Evolutionary conservation across 2,113 vertebrate genomes (phyloP), one percentile per base, ranked within the genome.

Genomic region (Clinocottus analis): DNA sequence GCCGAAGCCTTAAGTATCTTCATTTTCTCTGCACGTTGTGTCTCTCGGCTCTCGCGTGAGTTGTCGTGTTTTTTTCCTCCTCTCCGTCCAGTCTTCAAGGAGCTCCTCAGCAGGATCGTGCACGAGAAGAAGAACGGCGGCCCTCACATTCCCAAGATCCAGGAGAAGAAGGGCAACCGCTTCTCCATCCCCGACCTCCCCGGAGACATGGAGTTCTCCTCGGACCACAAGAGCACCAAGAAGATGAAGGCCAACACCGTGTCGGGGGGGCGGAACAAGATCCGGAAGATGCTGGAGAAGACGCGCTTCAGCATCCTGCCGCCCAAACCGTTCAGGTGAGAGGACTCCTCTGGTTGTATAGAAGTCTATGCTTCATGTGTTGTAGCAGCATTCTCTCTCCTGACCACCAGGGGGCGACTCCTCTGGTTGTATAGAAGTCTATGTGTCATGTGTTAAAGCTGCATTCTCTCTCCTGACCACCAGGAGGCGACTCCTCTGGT

Each of bases 171-270:
- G 84, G 96, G 93, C 87, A 98, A 98, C 84, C 97, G 98, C 72
- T 97, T 97, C n/a, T 99, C 98, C 79, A 98, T 99, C 90, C 95
- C 97, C 0, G 97, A 99, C 92, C 96, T 99, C 77, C 96, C 98
- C 13, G 97, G 96, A 75, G 97, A 99, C 87, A 94, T 97, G 85
- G 97, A 99, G 87, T 97, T 97, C 80, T 90, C 97, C 49, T 95
- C 95, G 0, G 97, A 98, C 84, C 96, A 96, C 72, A 98, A 98
- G 90, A 95, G 93, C 87, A 96, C 95, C 91, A 97, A 97, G 86
- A 99, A 98, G 78, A 86, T 98, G 89, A 99, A 99, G 94, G 97
- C 97, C 84, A 99, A 99, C 92, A 99, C 98, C 0, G 96, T 99
- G 39, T 97, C 97, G 27, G 97, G 97, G 31, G 97, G 97, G 47